These are phyloP conservation scores for Sitta europaea DNA, from an alignment of 2,113 vertebrate species.

Conservation along the genomic window DNA sequence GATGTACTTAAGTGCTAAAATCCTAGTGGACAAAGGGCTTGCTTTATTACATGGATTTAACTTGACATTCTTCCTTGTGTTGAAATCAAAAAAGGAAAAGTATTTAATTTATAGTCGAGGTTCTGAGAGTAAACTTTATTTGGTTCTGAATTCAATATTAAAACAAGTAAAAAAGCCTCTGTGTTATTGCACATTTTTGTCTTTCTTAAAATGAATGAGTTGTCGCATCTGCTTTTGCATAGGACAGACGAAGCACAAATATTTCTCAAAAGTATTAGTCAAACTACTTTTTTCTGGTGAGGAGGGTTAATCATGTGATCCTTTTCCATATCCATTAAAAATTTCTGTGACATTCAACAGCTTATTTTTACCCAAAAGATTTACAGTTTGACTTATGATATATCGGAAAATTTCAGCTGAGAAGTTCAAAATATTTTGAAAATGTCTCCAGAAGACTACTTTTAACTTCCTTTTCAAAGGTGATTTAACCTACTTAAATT, in stretches of 20 bases:
- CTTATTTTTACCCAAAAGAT: neutral
- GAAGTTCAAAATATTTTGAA: neutral
- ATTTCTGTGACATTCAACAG: neutral
- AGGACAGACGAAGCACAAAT: conserved; percentile 1
- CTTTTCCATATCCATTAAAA: neutral
- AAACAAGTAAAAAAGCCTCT: neutral
- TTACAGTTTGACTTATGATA: neutral
- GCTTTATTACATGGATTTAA: conserved; percentile 41
- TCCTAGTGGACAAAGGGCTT: conserved; percentile 56
- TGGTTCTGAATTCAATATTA: neutral
- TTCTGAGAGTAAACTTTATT: neutral
- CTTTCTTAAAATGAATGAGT: neutral
- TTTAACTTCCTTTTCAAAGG: neutral
- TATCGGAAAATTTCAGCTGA: neutral
- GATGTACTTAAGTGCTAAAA: conserved; percentile 64
- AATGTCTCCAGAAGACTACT: neutral
- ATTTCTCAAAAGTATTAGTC: neutral
- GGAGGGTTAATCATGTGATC: neutral
- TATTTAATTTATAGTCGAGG: neutral
- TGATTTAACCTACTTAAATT: neutral
- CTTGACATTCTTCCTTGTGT: neutral
- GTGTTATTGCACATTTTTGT: neutral
- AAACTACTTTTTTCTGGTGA: neutral
- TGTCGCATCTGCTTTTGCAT: neutral
- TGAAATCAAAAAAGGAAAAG: neutral